Evolutionary conservation across 2,888 invertebrate species (phyloP).

Genomic region (Hoplodrina ambigua): DNA sequence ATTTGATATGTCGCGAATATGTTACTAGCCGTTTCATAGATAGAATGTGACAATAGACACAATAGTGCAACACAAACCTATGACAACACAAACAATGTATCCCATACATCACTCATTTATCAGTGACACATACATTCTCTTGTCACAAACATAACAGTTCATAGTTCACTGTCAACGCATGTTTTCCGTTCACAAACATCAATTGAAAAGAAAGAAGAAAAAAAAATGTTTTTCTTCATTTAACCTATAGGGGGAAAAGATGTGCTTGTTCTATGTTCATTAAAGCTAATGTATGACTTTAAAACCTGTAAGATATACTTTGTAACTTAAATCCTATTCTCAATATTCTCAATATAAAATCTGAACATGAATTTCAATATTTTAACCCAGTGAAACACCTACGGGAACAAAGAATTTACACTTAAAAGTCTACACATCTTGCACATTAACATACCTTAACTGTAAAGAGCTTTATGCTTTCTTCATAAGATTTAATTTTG

Average conservation of each 20-base stretch:
- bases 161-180: conserved; percentile 28
- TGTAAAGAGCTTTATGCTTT: conserved; percentile 18
- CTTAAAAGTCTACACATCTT: conserved; percentile 28
- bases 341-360: neutral
- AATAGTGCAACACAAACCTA: neutral
- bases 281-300: too few species aligned
- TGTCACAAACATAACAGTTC: conserved; percentile 35
- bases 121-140: conserved; percentile 48
- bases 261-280: too few species aligned
- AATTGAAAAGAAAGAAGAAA: neutral
- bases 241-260: too few species aligned
- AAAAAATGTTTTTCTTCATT: neutral
- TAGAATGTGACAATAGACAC: conserved; percentile 14
- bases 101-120: conserved; percentile 52
- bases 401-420: conserved; percentile 41
- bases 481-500: conserved; percentile 34
- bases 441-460: conserved; percentile 16
- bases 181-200: conserved; percentile 25
- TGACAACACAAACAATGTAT: conserved; percentile 28
- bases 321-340: neutral
- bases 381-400: conserved; percentile 17
- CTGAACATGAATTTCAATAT: neutral
- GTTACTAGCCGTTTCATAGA: neutral
- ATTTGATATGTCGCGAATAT: too few species aligned
- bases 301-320: too few species aligned